Percentiles rank a stretch among this genome's conserved stretches.
These are phyloP conservation scores for Coturnix japonica DNA, from an alignment of 2,113 vertebrate genomes.

Conservation along the genomic window DNA sequence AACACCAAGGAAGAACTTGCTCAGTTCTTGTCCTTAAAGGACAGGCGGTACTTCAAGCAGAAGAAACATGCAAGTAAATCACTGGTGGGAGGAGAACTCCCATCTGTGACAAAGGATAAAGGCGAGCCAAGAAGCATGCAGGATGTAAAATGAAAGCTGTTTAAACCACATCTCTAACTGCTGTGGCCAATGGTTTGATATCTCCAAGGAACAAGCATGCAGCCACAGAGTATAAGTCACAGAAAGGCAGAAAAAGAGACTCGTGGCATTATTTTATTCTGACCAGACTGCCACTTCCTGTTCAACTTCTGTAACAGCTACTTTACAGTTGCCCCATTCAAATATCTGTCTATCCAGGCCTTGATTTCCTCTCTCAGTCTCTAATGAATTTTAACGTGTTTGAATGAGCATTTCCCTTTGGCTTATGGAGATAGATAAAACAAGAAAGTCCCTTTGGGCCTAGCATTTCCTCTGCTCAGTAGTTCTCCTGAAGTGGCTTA, in stretches of 20 bases:
- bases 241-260: not conserved
- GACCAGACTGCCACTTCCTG: not conserved
- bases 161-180: conserved; percentile 25
- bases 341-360: conserved; percentile 1
- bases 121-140: conserved; percentile 10
- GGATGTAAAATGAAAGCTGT: conserved; percentile 46
- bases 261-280: conserved; percentile 32
- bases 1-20: not conserved
- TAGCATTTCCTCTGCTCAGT: not conserved
- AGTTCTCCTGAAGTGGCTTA: not conserved
- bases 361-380: not conserved
- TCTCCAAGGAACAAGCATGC: conserved; percentile 16
- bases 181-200: conserved; percentile 11
- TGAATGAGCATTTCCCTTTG: conserved; percentile 30
- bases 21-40: not conserved
- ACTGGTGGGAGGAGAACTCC: not conserved
- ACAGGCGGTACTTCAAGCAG: not conserved
- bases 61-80: not conserved
- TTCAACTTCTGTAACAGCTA: not conserved
- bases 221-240: not conserved
- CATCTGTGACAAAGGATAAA: conserved; percentile 36
- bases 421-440: conserved; percentile 33
- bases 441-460: not conserved
- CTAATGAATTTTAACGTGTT: conserved; percentile 15
- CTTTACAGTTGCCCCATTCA: not conserved